These are phyloP conservation scores for Calidris pygmaea DNA, from an alignment of 2,113 vertebrate genomes.

Conservation along the genomic window DNA sequence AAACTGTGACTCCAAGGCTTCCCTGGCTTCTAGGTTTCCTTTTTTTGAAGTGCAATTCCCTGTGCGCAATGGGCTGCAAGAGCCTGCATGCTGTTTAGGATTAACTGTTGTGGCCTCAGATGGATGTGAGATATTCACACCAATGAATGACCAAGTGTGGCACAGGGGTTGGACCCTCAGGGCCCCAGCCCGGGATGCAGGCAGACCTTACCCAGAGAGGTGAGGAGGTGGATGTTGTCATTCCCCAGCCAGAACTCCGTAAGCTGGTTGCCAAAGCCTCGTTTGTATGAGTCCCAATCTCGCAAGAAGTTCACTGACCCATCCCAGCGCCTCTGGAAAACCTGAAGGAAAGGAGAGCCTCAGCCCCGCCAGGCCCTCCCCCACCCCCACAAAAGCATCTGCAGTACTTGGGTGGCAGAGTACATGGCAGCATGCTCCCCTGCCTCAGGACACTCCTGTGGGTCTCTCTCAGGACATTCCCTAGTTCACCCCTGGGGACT, in stretches of 20 bases:
- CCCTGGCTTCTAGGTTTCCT: background rate
- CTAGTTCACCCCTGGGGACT: background rate
- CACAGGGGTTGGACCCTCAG: background rate
- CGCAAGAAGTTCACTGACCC: slow-evolving; percentile 67
- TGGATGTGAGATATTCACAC: background rate
- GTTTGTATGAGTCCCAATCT: slow-evolving; percentile 60
- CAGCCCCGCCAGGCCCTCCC: background rate
- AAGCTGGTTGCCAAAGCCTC: slow-evolving; percentile 68
- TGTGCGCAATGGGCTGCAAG: background rate
- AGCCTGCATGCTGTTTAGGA: background rate
- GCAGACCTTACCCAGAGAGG: slow-evolving; percentile 23
- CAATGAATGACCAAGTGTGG: background rate
- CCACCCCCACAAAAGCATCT: background rate
- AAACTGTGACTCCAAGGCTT: background rate
- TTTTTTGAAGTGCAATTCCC: background rate
- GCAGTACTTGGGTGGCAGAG: fast-evolving
- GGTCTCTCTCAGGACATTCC: background rate
- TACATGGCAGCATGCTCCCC: background rate
- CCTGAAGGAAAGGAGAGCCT: background rate
- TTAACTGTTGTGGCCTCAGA: background rate
- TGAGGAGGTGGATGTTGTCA: slow-evolving; percentile 65
- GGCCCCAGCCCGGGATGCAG: fast-evolving
- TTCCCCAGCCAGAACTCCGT: slow-evolving; percentile 74
- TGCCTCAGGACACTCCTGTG: background rate
- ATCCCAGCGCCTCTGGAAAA: slow-evolving; percentile 57